phyloP scores from a whole-genome alignment of 92 coral and sea anemone genomes.

The Zoanthus sansibaricus region DNA sequence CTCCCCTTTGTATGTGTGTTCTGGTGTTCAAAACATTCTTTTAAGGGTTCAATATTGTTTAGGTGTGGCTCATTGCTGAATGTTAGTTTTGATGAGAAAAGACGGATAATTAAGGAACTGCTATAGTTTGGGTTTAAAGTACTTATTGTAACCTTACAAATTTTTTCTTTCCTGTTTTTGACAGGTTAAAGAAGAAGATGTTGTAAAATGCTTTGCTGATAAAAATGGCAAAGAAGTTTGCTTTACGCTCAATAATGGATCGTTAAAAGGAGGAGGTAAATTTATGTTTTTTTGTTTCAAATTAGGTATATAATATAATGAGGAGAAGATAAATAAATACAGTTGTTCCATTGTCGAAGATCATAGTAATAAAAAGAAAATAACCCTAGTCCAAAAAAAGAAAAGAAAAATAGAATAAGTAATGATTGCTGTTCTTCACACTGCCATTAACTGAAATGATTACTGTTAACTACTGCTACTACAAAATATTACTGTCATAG shows the following conservation, averaged over 20 bases:
- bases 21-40: neutral
- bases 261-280: conserved; percentile 30
- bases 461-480: too few relatives aligned
- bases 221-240: neutral
- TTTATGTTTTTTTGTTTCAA: too few relatives aligned
- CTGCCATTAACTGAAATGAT: too few relatives aligned
- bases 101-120: neutral
- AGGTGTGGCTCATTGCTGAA: neutral
- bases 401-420: too few relatives aligned
- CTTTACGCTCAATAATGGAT: neutral
- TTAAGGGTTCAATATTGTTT: neutral
- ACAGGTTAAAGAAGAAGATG: conserved; percentile 3
- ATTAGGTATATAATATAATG: too few relatives aligned
- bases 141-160: neutral
- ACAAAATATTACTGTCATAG: too few relatives aligned
- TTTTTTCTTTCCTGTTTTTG: neutral
- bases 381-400: too few relatives aligned
- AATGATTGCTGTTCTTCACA: too few relatives aligned
- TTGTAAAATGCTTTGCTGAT: neutral
- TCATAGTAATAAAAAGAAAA: too few relatives aligned
- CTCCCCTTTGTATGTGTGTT: neutral
- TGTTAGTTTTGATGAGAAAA: neutral
- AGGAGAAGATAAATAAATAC: too few relatives aligned
- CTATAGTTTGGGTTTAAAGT: neutral
- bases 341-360: too few relatives aligned